A percentile compares a stretch with the other conserved stretches of the same genome.
phyloP scores from a whole-genome alignment of 2,888 invertebrate genomes.

The Cheilosia soror region DNA sequence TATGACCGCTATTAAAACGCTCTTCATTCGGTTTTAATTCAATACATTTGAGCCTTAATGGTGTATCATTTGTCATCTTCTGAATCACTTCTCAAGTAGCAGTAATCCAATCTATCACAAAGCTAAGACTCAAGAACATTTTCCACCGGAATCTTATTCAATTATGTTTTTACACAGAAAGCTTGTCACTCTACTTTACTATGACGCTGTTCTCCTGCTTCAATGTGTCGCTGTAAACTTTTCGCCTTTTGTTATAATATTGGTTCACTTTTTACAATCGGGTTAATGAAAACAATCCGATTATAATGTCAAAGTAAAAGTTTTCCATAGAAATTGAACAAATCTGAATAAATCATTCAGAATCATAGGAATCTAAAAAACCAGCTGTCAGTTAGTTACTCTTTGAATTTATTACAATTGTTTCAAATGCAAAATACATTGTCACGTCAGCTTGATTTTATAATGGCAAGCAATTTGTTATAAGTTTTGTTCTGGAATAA shows the following conservation, averaged over 20 bases:
- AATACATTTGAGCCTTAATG: too few relatives aligned
- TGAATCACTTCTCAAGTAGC: too few relatives aligned
- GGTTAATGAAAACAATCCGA: constrained; percentile 8
- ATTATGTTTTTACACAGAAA: too few relatives aligned
- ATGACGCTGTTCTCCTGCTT: background rate
- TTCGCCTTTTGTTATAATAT: background rate
- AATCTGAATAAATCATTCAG: background rate
- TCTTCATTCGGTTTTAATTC: too few relatives aligned
- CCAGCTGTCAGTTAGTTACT: background rate
- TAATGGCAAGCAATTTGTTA: background rate
- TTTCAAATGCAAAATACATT: background rate
- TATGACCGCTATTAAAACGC: too few relatives aligned
- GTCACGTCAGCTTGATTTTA: background rate
- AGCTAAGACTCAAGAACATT: too few relatives aligned
- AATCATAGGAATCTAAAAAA: background rate
- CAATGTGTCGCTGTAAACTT: too few relatives aligned
- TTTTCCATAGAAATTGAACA: background rate
- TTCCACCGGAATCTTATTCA: too few relatives aligned
- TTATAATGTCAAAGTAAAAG: constrained; percentile 12
- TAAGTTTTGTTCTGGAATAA: background rate
- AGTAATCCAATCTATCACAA: too few relatives aligned
- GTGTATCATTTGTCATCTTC: too few relatives aligned
- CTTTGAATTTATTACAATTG: background rate
- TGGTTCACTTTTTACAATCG: background rate
- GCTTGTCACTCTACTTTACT: background rate